Base-by-base conservation (phyloP, 2,888 invertebrate species). In the Leptinotarsa juncta region DNA sequence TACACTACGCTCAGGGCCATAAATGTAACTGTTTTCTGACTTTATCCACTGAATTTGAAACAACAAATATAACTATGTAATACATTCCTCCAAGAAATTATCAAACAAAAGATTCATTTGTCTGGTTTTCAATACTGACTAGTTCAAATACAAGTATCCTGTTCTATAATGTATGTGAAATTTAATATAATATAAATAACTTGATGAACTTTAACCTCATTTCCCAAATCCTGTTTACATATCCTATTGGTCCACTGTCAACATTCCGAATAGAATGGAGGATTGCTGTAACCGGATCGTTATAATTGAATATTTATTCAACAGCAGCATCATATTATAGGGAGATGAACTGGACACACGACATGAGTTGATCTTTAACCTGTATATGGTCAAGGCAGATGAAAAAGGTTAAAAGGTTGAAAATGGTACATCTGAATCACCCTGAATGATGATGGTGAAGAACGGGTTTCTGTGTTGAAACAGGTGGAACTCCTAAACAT, bases 181-280 rank as follows among this genome's bases (percentile, higher is more conserved):
- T 62, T 62, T 12, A 23, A 26, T 62, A 15, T 42, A n/a, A 62
- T 62, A n/a, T 16, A 32, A 7, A 42, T 23, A n/a, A 42, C 32
- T 42, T n/a, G 15, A 26, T 62, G 62, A 73, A 71, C 75, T 75
- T 51, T 73, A 51, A 77, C 74, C 74, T 75, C 51, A 57, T 55
- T 66, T 50, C 72, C 15, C 60, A 66, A 70, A 73, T 77, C 77
- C 73, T 68, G 77, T 75, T 77, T 77, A 42, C 51, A 65, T 60
- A 67, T 71, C 73, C 69, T 73, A 74, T 75, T 73, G 76, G 78
- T 78, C 78, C 78, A 78, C 74, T 71, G 72, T 76, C 76, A 73
- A 72, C 76, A 74, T 70, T 71, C 70, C 62, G 72, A 70, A 69
- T 65, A 53, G 51, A 70, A 26, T 32, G 67, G 42, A 72, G 68